Conservation (phyloP, 92 coral and sea anemone genomes). For the Muricea muricata region DNA sequence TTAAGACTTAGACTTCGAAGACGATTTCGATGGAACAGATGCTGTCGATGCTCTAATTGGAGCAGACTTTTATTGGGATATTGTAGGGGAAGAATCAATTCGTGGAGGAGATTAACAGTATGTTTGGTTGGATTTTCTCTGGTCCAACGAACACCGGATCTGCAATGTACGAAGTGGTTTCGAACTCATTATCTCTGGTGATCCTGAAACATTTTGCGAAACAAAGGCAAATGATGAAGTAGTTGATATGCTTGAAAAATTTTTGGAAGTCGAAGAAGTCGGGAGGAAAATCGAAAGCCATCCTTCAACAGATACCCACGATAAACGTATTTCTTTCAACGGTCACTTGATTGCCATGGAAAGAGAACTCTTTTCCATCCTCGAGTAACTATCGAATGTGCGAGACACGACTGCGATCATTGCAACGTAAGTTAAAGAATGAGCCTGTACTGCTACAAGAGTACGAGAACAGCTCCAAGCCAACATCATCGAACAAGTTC, state of each 20-base stretch:
- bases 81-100: constrained; percentile 48
- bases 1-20: constrained; percentile 62
- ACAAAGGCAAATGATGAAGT: background rate
- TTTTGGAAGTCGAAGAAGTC: background rate
- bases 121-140: constrained; percentile 63
- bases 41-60: constrained; percentile 54
- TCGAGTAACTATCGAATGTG: background rate
- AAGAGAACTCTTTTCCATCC: background rate
- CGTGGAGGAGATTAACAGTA: constrained; percentile 52
- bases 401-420: background rate
- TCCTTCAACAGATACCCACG: too few relatives aligned
- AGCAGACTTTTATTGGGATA: constrained; percentile 58
- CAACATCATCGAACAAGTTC: background rate
- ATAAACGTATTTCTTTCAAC: too few relatives aligned
- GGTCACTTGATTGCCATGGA: background rate
- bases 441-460: background rate
- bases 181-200: constrained; percentile 52
- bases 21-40: constrained; percentile 36
- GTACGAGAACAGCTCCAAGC: background rate
- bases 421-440: background rate
- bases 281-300: too few relatives aligned
- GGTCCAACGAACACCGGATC: constrained; percentile 36
- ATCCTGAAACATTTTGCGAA: background rate
- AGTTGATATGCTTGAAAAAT: background rate
- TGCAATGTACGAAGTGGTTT: constrained; percentile 20